Percentiles rank a stretch among this genome's conserved stretches.
phyloP scores from a whole-genome alignment of 2,888 invertebrate species.

The Epirrhoe alternata region DNA sequence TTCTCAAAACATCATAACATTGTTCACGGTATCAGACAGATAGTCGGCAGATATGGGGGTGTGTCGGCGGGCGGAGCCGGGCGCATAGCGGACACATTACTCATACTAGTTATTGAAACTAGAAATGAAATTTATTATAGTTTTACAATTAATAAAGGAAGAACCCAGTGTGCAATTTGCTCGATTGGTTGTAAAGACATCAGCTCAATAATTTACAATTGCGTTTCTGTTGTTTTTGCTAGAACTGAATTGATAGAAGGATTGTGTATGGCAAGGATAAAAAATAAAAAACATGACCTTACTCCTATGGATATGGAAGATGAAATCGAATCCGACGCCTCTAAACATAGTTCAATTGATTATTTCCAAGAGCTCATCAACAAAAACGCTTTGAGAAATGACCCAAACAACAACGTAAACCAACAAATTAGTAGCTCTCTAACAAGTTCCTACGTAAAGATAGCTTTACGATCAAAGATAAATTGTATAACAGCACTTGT shows the following conservation, averaged over 20 bases:
- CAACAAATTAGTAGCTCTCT: conserved; percentile 21
- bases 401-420: not conserved
- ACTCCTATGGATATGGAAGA: no score
- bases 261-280: no score
- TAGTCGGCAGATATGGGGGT: conserved; percentile 67
- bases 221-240: not conserved
- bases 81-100: conserved; percentile 66
- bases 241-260: not conserved
- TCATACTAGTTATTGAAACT: conserved; percentile 53
- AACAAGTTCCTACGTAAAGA: conserved; percentile 26
- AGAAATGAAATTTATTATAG: conserved; percentile 37
- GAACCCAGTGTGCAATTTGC: conserved; percentile 9
- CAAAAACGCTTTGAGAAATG: not conserved
- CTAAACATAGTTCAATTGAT: not conserved
- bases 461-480: conserved; percentile 37
- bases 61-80: conserved; percentile 73
- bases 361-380: not conserved
- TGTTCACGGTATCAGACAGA: conserved; percentile 66
- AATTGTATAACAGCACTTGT: conserved; percentile 36
- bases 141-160: conserved; percentile 6
- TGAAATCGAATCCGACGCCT: not conserved
- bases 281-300: no score
- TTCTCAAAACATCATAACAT: conserved; percentile 48
- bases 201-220: not conserved
- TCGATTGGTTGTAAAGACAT: conserved; percentile 3